Evolutionary conservation across 2,797 vertebrate genomes (phyloP).

Genomic region (Rhyacichthys aspro): DNA sequence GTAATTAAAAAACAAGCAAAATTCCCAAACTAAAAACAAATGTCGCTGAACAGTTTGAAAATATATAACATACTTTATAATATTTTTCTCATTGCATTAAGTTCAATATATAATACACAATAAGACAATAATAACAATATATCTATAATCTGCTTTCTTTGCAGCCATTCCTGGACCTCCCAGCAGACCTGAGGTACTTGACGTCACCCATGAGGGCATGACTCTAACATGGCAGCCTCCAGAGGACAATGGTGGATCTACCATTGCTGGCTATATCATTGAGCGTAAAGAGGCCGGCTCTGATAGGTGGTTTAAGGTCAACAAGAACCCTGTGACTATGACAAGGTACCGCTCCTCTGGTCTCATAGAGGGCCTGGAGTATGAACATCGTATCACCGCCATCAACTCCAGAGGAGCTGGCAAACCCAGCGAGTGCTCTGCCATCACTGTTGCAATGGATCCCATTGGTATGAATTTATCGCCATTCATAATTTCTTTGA

Average conservation of each 20-base stretch:
- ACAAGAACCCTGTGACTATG: slow-evolving; percentile 97
- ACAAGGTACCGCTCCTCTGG: slow-evolving; percentile 97
- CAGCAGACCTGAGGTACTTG: slow-evolving; percentile 90
- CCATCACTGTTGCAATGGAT: slow-evolving; percentile 91
- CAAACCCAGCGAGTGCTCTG: slow-evolving; percentile 92
- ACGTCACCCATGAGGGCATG: slow-evolving; percentile 96
- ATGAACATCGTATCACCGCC: slow-evolving; percentile 94
- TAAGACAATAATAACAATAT: too few relatives aligned
- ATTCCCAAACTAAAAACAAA: not conserved
- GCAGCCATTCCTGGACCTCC: slow-evolving; percentile 92
- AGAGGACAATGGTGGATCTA: slow-evolving; percentile 93
- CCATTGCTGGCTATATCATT: slow-evolving; percentile 93
- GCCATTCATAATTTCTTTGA: too few relatives aligned
- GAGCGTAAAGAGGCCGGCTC: slow-evolving; percentile 94
- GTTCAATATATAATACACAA: too few relatives aligned
- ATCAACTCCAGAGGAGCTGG: slow-evolving; percentile 94
- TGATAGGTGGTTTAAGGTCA: slow-evolving; percentile 93
- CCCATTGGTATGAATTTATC: slow-evolving; percentile 88
- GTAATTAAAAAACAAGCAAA: not conserved
- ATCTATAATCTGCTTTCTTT: not conserved
- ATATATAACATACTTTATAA: not conserved
- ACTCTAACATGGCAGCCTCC: slow-evolving; percentile 95
- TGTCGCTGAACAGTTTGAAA: not conserved
- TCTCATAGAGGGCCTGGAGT: slow-evolving; percentile 94
- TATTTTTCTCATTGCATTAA: not conserved